Percentiles rank a stretch among this genome's conserved stretches.
Evolutionary conservation across 2,113 vertebrate species (phyloP).

Genomic region (Platysteira castanea): DNA sequence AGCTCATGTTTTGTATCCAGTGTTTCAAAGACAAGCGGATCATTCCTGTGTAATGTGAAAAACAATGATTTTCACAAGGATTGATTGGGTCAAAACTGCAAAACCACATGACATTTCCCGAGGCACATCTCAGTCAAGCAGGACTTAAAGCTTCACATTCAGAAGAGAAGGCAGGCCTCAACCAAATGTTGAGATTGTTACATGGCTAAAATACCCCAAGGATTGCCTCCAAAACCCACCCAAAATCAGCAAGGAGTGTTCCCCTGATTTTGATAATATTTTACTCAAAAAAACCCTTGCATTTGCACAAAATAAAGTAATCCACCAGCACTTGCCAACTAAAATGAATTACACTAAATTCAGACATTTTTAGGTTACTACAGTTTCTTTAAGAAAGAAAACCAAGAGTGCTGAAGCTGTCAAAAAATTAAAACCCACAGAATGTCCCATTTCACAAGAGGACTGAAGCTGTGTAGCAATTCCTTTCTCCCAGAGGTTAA

Average conservation of each 20-base stretch:
- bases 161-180: neutral
- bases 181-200: neutral
- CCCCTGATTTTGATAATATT: neutral
- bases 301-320: neutral
- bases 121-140: neutral
- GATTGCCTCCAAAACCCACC: neutral
- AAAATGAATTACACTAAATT: neutral
- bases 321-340: neutral
- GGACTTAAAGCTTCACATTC: neutral
- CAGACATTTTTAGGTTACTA: neutral
- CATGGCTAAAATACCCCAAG: neutral
- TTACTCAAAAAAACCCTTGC: neutral
- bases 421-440: neutral
- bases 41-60: neutral
- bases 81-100: neutral
- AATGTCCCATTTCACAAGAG: neutral
- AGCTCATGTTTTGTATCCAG: neutral
- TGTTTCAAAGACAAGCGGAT: neutral
- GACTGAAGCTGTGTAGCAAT: neutral
- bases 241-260: neutral
- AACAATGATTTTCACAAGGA: neutral
- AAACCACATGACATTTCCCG: neutral
- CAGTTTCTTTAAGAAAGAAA: neutral
- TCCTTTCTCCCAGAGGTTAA: neutral
- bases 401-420: neutral